phyloP scores from a whole-genome alignment of 2,113 vertebrate genomes.

The Leptobrachium leishanense region DNA sequence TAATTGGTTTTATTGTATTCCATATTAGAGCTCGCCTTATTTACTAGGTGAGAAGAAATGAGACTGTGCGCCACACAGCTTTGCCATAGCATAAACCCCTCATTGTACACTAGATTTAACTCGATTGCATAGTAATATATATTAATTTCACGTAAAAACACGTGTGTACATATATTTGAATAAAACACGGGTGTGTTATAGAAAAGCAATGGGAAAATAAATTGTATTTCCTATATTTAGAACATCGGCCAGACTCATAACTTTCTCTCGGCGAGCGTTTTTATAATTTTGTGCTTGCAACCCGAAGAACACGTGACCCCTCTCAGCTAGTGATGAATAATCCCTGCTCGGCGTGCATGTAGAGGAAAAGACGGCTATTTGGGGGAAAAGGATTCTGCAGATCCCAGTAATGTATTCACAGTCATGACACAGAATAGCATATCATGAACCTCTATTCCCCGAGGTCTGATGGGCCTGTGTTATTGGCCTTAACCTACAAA shows the following conservation, averaged over 20 bases:
- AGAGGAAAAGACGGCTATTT: constrained; percentile 37
- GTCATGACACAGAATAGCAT: constrained; percentile 72
- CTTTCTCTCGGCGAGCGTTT: background rate
- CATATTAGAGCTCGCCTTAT: too few species aligned
- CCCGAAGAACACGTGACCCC: background rate
- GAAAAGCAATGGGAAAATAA: too few species aligned
- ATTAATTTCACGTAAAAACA: too few species aligned
- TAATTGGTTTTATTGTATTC: too few species aligned
- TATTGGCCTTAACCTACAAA: constrained; percentile 79
- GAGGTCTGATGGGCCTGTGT: constrained; percentile 63
- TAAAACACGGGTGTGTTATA: too few species aligned
- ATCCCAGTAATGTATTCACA: constrained; percentile 78
- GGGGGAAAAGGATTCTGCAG: constrained; percentile 46
- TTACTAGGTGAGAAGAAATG: too few species aligned
- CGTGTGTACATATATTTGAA: too few species aligned
- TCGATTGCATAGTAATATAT: too few species aligned
- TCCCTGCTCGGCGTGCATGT: constrained; percentile 24
- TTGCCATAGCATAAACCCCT: too few species aligned
- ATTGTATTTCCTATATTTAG: too few species aligned
- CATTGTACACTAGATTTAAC: too few species aligned
- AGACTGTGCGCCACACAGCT: too few species aligned
- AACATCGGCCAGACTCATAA: background rate
- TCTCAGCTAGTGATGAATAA: constrained; percentile 18
- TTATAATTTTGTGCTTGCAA: background rate
- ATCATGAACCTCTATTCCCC: constrained; percentile 60